Conservation (phyloP, 2,797 vertebrate species). For the Sebastes iracundus region DNA sequence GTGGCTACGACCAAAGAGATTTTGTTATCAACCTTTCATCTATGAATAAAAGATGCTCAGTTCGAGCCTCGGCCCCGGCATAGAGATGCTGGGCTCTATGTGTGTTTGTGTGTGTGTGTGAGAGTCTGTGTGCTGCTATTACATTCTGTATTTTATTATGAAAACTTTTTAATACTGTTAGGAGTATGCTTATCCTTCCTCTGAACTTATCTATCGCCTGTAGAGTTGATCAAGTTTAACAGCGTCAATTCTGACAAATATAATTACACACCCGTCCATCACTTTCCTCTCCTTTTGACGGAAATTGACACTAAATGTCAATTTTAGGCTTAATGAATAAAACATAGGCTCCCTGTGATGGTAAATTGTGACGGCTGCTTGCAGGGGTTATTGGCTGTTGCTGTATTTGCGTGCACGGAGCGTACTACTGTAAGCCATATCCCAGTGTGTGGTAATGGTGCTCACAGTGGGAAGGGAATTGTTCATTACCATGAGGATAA, state of each 20-base stretch:
- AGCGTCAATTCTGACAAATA: constrained; percentile 10
- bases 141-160: constrained; percentile 6
- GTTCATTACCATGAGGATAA: constrained; percentile 66
- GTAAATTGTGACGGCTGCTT: constrained; percentile 15
- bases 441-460: constrained; percentile 56
- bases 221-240: background rate
- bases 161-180: constrained; percentile 23
- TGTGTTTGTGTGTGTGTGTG: constrained; percentile 21
- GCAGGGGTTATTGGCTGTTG: constrained; percentile 12
- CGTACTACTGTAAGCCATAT: constrained; percentile 26
- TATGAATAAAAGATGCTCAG: constrained; percentile 67
- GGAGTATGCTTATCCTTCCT: background rate
- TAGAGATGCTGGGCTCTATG: constrained; percentile 19
- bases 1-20: constrained; percentile 67
- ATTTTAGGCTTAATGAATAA: constrained; percentile 52
- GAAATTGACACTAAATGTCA: constrained; percentile 40
- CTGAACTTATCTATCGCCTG: constrained; percentile 4
- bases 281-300: constrained; percentile 14
- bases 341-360: constrained; percentile 39
- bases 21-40: constrained; percentile 62
- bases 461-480: constrained; percentile 52
- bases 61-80: background rate
- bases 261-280: constrained; percentile 34
- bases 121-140: background rate
- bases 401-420: constrained; percentile 19